phyloP scores from a whole-genome alignment of 1,140 invertebrate genomes.

The Macrobrachium rosenbergii region DNA sequence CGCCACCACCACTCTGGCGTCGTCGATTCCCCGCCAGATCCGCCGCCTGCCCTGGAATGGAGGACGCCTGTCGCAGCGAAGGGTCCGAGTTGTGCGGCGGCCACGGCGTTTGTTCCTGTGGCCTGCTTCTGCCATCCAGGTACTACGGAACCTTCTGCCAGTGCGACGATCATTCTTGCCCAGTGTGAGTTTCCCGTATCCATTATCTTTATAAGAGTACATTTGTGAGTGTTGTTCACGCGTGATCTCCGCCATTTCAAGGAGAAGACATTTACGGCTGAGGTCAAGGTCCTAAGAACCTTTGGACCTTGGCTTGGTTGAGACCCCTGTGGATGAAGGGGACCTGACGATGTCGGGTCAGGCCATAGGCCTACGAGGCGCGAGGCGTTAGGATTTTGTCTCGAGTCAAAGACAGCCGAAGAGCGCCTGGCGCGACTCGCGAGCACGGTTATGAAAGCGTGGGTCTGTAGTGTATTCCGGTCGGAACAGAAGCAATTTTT shows the following conservation, averaged over 20 bases:
- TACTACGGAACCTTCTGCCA: constrained; percentile 54
- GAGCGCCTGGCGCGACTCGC: too few relatives aligned
- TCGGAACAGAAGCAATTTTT: too few relatives aligned
- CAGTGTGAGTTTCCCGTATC: constrained; percentile 30
- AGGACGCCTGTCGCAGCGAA: constrained; percentile 25
- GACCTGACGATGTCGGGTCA: too few relatives aligned
- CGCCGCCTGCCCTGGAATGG: constrained; percentile 17
- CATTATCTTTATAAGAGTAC: not conserved
- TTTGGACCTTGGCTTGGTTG: too few relatives aligned
- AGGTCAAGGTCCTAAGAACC: too few relatives aligned
- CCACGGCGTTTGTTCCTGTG: constrained; percentile 51
- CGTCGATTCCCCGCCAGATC: not conserved
- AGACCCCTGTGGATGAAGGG: too few relatives aligned
- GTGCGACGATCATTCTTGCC: constrained; percentile 48
- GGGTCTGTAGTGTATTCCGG: too few relatives aligned
- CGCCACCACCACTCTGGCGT: not conserved
- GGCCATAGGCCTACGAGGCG: too few relatives aligned
- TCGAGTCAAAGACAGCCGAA: not conserved
- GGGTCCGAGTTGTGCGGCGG: constrained; percentile 33
- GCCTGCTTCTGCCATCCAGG: constrained; percentile 44
- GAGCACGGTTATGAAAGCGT: too few relatives aligned
- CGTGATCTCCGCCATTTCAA: not conserved
- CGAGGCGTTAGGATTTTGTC: not conserved
- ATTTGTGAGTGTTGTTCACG: too few relatives aligned
- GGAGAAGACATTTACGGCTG: too few relatives aligned